These are phyloP conservation scores for Thyatira batis DNA, from an alignment of 2,888 invertebrate species.

Conservation along the genomic window DNA sequence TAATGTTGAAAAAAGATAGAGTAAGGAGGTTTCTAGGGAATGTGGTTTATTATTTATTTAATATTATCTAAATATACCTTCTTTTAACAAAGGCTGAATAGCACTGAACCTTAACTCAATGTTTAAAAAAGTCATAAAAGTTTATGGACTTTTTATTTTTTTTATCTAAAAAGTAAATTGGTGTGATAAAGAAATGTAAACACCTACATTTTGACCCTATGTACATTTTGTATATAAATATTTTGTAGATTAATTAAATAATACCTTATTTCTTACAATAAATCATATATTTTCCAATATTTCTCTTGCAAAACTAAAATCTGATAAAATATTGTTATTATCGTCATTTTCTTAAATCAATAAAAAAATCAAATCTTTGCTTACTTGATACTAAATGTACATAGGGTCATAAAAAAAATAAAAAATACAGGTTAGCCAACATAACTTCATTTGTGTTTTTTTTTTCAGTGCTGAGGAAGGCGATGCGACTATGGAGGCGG, in stretches of 20 bases:
- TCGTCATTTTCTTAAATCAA: too few species aligned
- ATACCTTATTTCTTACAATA: background rate
- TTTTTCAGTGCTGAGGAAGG: slow-evolving; percentile 44
- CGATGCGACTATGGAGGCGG: slow-evolving; percentile 60
- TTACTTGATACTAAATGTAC: slow-evolving; percentile 2
- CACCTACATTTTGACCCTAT: background rate
- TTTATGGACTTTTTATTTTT: slow-evolving; percentile 9
- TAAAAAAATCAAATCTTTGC: too few species aligned
- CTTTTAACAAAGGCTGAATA: too few species aligned
- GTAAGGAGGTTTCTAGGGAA: too few species aligned
- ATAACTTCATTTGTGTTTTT: background rate
- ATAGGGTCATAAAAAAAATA: background rate
- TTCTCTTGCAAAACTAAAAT: too few species aligned
- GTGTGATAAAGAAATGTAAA: slow-evolving; percentile 16
- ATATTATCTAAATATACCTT: too few species aligned
- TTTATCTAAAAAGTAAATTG: background rate
- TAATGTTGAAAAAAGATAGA: too few species aligned
- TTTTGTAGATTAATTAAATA: background rate
- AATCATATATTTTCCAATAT: too few species aligned
- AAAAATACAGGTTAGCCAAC: background rate
- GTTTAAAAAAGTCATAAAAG: background rate
- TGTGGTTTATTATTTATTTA: too few species aligned
- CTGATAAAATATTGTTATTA: too few species aligned
- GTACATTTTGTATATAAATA: background rate
- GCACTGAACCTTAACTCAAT: background rate